Base-by-base conservation (phyloP, 2,113 vertebrate species). In the Mystacornis crossleyi region DNA sequence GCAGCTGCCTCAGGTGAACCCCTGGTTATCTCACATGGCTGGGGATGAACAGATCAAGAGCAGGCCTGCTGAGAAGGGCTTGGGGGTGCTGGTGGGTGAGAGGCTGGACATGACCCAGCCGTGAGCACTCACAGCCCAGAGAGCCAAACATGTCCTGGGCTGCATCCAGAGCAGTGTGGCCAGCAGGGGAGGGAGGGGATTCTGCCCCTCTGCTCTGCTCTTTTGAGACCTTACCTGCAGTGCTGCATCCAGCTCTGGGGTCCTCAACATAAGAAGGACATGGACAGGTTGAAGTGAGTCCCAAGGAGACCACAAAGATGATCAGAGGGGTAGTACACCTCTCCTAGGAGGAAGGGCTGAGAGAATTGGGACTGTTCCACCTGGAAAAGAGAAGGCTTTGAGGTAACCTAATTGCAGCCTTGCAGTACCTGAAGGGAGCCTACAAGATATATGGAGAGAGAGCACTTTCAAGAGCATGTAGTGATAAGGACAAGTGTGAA, bases 1-100 rank as follows among this genome's bases (percentile, higher is more conserved):
- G 31, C 26, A 33, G 9, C 36, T 65, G 21, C 1, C 1, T 43
- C 0, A 1, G 19, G 17, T 21, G 21, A 72, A 43, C 3, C 18
- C 9, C 14, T 10, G 14, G 2, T n/a, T n/a, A n/a, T n/a, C n/a
- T n/a, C n/a, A n/a, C n/a, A n/a, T n/a, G n/a, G n/a, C n/a, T n/a
- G n/a, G n/a, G n/a, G 1, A 18, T 42, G 43, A 50, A 7, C 21
- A 24, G 21, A n/a, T 0, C 0, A 1, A 1, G 40, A 79, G n/a
- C 29, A 79, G 13, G 9, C n/a, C 29, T 62, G 55, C 4, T 2
- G 1, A 53, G 64, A 53, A 53, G 48, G 16, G 4, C 48, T 13
- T 34, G 40, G 8, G 33, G 4, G 3, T 40, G 40, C 26, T 67
- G 31, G 2, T 60, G 54, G 9, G 3, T 43, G 64, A 61, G n/a